Evolutionary conservation across 2,113 vertebrate species (phyloP), one percentile per base, ranked within the genome.

Genomic region (Cynocephalus volans): DNA sequence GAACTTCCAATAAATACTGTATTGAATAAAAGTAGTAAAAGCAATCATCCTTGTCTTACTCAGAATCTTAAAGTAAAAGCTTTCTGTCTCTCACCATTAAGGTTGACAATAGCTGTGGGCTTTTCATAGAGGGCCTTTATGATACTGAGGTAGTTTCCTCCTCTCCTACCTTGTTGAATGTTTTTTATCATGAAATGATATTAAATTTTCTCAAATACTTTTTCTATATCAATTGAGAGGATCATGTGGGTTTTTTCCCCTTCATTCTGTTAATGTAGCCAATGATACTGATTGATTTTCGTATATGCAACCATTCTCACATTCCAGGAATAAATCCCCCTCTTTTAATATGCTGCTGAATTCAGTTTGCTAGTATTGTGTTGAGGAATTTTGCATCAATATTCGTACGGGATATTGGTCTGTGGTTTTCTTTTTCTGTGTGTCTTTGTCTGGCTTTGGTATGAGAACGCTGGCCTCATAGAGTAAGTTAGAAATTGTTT

Each of bases 371-470:
- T 54, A 76, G 48, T 80, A 73, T 58, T 95, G 36, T 60, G 10
- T 48, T 92, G 52, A 76, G 50, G 52, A 80, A 50, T 69, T 91
- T 23, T 81, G 11, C 26, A 52, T 64, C 1, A 56, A 23, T 82
- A 56, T n/a, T n/a, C 58, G 70, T 26, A 60, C 48, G 24, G 26
- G 19, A 81, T 26, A 62, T 18, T 62, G 8, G 18, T 54, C 75
- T 93, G 18, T 69, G 3, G n/a, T 85, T 97, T 85, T 80, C 28
- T 85, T 73, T 88, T 79, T 36, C 41, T 41, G 41, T n/a, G 50
- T n/a, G 10, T 79, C n/a, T 75, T 73, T 36, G 13, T 62, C 28
- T 85, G 64, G 62, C 73, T 87, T 79, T 72, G 12, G 73, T 21
- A 89, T 24, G 26, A 58, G 41, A 73, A 79, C 48, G 28, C 10